These are phyloP conservation scores for Mesitornis unicolor DNA, from an alignment of 2,113 vertebrate genomes.

Conservation along the genomic window DNA sequence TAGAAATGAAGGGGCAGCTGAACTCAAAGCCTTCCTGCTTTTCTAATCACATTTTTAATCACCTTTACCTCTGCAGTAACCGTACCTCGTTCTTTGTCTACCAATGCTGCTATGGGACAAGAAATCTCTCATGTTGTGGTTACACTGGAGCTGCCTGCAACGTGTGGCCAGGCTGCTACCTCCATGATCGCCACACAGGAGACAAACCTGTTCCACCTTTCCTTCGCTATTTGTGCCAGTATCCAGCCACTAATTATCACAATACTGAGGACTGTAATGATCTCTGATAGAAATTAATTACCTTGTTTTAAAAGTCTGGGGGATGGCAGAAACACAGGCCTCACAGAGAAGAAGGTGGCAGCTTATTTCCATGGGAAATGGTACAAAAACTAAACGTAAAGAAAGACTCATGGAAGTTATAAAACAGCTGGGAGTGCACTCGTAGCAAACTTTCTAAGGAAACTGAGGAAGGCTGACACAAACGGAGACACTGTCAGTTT, in stretches of 20 bases:
- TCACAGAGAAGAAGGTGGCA: not conserved
- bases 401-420: not conserved
- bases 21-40: not conserved
- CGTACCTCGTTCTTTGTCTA: not conserved
- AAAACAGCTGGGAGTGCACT: accelerated
- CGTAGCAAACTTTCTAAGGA: too few species aligned
- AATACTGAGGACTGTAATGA: not conserved
- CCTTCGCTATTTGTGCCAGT: not conserved
- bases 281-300: not conserved
- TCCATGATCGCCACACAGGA: not conserved
- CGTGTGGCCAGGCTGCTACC: not conserved
- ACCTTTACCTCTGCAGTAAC: not conserved
- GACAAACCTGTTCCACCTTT: not conserved
- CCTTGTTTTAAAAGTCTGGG: not conserved
- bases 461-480: not conserved
- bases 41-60: not conserved
- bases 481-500: accelerated
- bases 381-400: not conserved
- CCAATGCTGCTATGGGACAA: accelerated
- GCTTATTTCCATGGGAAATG: not conserved
- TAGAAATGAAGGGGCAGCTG: not conserved
- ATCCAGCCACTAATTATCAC: not conserved
- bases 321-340: not conserved
- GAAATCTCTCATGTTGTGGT: not conserved
- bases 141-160: not conserved